Evolutionary conservation across 1,140 invertebrate genomes (phyloP).

Genomic region (Amphibalanus amphitrite): DNA sequence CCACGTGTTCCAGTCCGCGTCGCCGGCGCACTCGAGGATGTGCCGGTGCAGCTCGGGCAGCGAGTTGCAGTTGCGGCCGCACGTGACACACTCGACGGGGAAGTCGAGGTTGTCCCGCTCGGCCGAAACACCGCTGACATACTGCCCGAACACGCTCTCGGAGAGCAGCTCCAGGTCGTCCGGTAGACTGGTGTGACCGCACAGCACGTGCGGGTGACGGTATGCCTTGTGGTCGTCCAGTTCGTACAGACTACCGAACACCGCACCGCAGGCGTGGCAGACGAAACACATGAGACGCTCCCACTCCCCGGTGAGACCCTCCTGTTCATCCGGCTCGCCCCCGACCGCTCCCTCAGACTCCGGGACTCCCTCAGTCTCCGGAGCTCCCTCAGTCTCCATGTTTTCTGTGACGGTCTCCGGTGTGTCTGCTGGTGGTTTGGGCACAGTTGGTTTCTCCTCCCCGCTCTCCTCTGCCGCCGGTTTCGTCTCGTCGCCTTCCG

Average conservation of each 20-base stretch:
- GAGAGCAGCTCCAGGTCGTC: background rate
- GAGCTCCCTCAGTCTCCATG: no score
- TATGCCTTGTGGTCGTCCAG: constrained; percentile 56
- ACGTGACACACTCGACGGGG: constrained; percentile 37
- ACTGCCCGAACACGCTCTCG: no score
- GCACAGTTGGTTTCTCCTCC: no score
- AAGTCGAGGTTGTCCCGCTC: no score
- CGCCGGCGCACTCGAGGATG: constrained; percentile 64
- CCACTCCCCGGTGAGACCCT: constrained; percentile 42
- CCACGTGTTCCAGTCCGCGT: constrained; percentile 44
- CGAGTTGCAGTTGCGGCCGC: constrained; percentile 33
- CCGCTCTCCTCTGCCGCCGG: no score
- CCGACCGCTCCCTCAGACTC: no score
- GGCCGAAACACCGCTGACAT: no score
- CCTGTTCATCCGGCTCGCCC: no score
- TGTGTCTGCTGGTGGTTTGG: no score
- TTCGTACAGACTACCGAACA: constrained; percentile 44
- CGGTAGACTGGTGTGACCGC: constrained; percentile 41
- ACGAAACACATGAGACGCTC: constrained; percentile 53
- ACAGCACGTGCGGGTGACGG: constrained; percentile 58
- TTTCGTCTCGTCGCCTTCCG: no score
- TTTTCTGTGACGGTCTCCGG: no score
- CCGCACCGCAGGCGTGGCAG: constrained; percentile 53
- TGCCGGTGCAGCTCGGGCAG: constrained; percentile 55
- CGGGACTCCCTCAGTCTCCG: no score